Evolutionary conservation across 1,140 invertebrate species (phyloP).

Genomic region (Neodiprion pinetum): DNA sequence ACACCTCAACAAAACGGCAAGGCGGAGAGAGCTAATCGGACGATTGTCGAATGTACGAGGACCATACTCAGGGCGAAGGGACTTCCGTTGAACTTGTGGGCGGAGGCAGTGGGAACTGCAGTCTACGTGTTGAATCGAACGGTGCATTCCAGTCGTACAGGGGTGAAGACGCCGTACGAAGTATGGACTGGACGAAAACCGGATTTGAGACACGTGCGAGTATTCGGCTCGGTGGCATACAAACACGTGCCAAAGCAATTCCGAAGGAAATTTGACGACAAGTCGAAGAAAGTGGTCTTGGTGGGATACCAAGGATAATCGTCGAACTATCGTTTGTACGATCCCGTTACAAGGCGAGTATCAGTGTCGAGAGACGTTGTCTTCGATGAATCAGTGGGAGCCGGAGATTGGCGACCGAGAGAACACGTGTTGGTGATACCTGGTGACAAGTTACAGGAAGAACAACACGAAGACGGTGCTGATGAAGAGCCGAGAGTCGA

Average conservation of each 20-base stretch:
- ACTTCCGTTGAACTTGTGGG: slow-evolving; percentile 28
- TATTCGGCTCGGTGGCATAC: slow-evolving; percentile 44
- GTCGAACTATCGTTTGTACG: slow-evolving; percentile 27
- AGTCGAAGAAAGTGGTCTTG: slow-evolving; percentile 28
- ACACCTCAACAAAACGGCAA: slow-evolving; percentile 52
- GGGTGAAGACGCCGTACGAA: slow-evolving; percentile 20
- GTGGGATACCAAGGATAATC: slow-evolving; percentile 25
- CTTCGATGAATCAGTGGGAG: too few species aligned
- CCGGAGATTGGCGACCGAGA: too few species aligned
- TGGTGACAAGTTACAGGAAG: too few species aligned
- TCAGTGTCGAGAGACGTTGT: too few species aligned
- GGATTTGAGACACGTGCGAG: slow-evolving; percentile 35
- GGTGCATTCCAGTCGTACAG: slow-evolving; percentile 1
- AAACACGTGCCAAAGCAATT: slow-evolving; percentile 42
- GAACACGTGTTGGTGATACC: too few species aligned
- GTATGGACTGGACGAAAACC: slow-evolving; percentile 20
- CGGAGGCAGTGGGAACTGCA: slow-evolving; percentile 52
- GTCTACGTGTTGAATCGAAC: slow-evolving; percentile 42
- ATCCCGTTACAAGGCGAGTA: too few species aligned
- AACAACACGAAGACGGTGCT: too few species aligned
- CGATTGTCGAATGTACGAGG: slow-evolving; percentile 47
- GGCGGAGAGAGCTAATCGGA: slow-evolving; percentile 50
- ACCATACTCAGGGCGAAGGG: slow-evolving; percentile 44
- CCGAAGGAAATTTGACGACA: slow-evolving; percentile 41
- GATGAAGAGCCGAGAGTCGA: too few species aligned